Base-by-base conservation (phyloP, 2,113 vertebrate genomes). In the Scatophagus argus region DNA sequence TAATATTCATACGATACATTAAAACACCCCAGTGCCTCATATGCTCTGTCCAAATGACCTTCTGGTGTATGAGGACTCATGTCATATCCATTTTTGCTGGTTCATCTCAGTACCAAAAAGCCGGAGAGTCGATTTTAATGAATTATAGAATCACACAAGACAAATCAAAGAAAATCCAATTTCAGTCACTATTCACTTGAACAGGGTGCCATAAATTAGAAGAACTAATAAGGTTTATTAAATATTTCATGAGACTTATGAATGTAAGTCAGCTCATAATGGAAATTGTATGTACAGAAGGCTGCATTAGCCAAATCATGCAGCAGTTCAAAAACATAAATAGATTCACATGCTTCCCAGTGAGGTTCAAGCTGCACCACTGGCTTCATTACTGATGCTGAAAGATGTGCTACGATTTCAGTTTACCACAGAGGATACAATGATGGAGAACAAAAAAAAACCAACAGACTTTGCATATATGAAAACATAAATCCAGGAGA, bases 331-430 rank as follows among this genome's bases (percentile, higher is more conserved):
- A 38, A 79, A 60, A 55, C 52, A 60, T 65, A 49, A 71, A 67
- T 19, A 25, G 54, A 76, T 56, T 61, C 13, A 61, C 61, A 46
- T 41, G 11, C 56, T 68, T 76, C 43, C 32, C 32, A 46, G 36
- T 3, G 10, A 61, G 31, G 39, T 46, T 41, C 17, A 56, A 23
- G 29, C 65, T 51, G 36, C 14, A 67, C 27, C 3, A 21, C 55
- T 25, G 58, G 69, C 79, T 68, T 69, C 38, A 64, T 74, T 56
- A 66, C 46, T 71, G 62, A 10, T 4, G 7, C 55, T 72, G 71
- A 68, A 52, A 83, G 27, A 66, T 67, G 66, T 39, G 60, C 49
- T 8, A 25, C 52, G 67, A 72, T 59, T 71, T 58, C 16, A 44
- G n/a, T 62, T 66, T 31, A 65, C 27, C 34, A 68, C 43, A 70